Base-by-base conservation (phyloP, 2,113 vertebrate genomes). In the Melozone crissalis region DNA sequence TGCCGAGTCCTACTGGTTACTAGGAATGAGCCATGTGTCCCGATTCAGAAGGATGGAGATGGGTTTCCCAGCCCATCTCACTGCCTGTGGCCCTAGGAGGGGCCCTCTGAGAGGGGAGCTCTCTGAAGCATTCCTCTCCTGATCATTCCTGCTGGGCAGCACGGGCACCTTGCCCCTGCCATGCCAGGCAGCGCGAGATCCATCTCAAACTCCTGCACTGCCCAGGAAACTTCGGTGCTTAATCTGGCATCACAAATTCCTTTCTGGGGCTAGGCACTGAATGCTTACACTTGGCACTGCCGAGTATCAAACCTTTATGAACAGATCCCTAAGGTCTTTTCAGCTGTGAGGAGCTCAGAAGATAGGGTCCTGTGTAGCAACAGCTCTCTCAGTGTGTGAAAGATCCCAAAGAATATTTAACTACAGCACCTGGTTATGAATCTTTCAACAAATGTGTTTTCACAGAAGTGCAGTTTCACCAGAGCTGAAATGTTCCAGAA, bases 221-320 rank as follows among this genome's bases (percentile, higher is more conserved):
- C 93, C 84, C 87, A 76, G 94, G 84, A 94, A 95, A 84, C 26
- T 91, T 92, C 0, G 8, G 22, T 87, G 81, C 91, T 87, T 96
- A 96, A 96, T 91, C 93, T 94, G 93, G 91, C 93, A 94, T 96
- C 28, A 2, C 58, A 66, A 82, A 97, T 97, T 97, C 95, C 95
- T 96, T 95, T 95, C 95, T 84, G 77, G 95, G 94, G 94, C 81
- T 95, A 75, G 96, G 89, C 74, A 1, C 73, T 52, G 80, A 90
- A 78, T 47, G 49, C 80, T 91, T 72, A 68, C 0, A 3, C 59
- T 73, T 84, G 91, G 74, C 84, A 49, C 73, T 72, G 86, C 67
- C 0, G 3, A 89, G 58, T 22, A 58, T 81, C 83, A 84, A 59
- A 86, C 57, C 58, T 81, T 86, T 47, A n/a, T 46, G 83, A 65